Conservation (phyloP, 2,888 invertebrate species). For the Zaprionus obscuricornis region DNA sequence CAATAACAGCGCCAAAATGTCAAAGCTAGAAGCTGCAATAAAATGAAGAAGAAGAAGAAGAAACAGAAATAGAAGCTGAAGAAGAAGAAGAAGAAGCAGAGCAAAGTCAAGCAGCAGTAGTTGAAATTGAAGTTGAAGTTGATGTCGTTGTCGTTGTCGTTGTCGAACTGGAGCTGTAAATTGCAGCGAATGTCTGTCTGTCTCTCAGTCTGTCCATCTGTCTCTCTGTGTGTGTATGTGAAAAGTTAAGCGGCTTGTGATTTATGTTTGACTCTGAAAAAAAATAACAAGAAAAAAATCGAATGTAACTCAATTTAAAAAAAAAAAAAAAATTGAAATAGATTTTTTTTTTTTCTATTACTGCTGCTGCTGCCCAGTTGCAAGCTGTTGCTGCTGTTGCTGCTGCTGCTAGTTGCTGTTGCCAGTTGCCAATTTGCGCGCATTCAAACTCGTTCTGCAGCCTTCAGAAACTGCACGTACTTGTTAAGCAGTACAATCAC, state of each 20-base stretch:
- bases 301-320: constrained; percentile 73
- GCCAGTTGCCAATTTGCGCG: constrained; percentile 10
- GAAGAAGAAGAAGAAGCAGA: too few species aligned
- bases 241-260: constrained; percentile 68
- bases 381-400: constrained; percentile 8
- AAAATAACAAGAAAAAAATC: constrained; percentile 37
- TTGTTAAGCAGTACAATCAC: constrained; percentile 74
- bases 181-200: neutral
- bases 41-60: too few species aligned
- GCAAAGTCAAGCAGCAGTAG: constrained; percentile 35
- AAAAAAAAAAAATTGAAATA: too few species aligned
- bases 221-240: constrained; percentile 21
- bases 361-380: neutral
- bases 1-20: constrained; percentile 45
- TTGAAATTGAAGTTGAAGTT: too few species aligned
- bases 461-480: constrained; percentile 75
- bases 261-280: constrained; percentile 74
- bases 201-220: neutral
- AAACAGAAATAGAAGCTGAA: constrained; percentile 9
- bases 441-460: constrained; percentile 70
- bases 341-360: constrained; percentile 43
- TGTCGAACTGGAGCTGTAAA: too few species aligned
- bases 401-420: constrained; percentile 9
- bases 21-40: too few species aligned
- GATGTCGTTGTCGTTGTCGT: constrained; percentile 5